Conservation (phyloP, 1,140 invertebrate species). For the Samia ricini region DNA sequence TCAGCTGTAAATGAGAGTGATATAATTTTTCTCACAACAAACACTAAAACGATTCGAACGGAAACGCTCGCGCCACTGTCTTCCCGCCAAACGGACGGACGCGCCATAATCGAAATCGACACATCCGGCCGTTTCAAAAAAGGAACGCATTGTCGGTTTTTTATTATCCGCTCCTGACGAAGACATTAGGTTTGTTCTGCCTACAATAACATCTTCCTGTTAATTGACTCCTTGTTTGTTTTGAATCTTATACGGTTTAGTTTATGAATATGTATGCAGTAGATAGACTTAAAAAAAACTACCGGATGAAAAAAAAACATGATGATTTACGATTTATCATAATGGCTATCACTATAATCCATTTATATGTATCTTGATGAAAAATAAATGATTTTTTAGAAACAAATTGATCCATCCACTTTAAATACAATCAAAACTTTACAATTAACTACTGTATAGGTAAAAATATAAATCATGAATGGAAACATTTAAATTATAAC, state of each 20-base stretch:
- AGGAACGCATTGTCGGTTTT: constrained; percentile 55
- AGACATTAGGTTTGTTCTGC: constrained; percentile 22
- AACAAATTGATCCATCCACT: no score
- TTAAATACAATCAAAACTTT: no score
- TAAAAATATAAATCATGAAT: no score
- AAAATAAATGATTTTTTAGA: no score
- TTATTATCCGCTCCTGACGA: constrained; percentile 23
- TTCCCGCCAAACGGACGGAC: constrained; percentile 61
- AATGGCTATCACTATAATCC: no score
- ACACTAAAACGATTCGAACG: constrained; percentile 16
- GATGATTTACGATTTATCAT: neutral
- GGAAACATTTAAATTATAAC: no score
- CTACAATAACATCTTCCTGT: constrained; percentile 4
- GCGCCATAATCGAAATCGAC: constrained; percentile 68
- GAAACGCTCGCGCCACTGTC: constrained; percentile 43
- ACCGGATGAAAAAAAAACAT: no score
- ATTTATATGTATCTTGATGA: no score
- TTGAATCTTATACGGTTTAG: neutral
- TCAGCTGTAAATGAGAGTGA: neutral
- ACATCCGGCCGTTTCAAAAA: constrained; percentile 59
- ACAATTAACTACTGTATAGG: no score
- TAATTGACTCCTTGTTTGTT: constrained; percentile 1
- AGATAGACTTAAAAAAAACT: neutral
- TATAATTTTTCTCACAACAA: constrained; percentile 1
- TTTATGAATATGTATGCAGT: neutral